phyloP scores from a whole-genome alignment of 1,140 invertebrate species.

The Hesperophylax magnus region DNA sequence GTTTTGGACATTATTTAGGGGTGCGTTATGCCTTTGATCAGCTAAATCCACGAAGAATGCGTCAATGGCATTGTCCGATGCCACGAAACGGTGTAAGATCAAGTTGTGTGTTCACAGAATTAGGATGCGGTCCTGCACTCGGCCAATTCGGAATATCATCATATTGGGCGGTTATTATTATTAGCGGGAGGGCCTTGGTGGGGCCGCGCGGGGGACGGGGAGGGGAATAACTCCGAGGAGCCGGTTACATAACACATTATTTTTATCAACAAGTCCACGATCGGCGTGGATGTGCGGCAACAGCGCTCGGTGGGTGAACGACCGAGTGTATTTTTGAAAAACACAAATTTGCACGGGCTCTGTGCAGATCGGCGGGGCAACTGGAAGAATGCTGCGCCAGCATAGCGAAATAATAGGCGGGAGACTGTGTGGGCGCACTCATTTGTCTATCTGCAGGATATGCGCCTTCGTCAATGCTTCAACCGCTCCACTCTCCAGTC shows the following conservation, averaged over 20 bases:
- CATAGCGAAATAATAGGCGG: slow-evolving; percentile 50
- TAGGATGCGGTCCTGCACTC: slow-evolving; percentile 35
- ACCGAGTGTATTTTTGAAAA: slow-evolving; percentile 55
- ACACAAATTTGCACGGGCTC: slow-evolving; percentile 53
- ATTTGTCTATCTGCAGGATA: slow-evolving; percentile 27
- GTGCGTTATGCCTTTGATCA: too few species aligned
- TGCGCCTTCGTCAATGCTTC: neutral
- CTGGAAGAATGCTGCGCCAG: slow-evolving; percentile 50
- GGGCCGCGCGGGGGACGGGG: neutral
- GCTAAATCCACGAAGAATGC: too few species aligned
- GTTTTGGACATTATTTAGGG: too few species aligned
- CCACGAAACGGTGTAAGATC: neutral
- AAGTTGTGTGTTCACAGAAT: too few species aligned
- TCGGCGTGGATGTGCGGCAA: slow-evolving; percentile 50
- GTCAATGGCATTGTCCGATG: neutral
- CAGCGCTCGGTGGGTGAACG: slow-evolving; percentile 54
- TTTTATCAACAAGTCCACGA: slow-evolving; percentile 56
- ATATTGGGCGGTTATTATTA: slow-evolving; percentile 44
- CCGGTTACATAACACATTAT: slow-evolving; percentile 57
- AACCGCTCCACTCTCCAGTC: too few species aligned
- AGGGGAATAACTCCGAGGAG: slow-evolving; percentile 34
- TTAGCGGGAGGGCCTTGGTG: slow-evolving; percentile 8
- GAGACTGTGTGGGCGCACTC: slow-evolving; percentile 46
- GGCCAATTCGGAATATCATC: slow-evolving; percentile 34
- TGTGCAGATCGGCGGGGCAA: slow-evolving; percentile 44